A percentile compares a stretch with the other conserved stretches of the same genome.
Evolutionary conservation across 2,797 vertebrate species (phyloP).

Genomic region (Mormyrops attenuatus): DNA sequence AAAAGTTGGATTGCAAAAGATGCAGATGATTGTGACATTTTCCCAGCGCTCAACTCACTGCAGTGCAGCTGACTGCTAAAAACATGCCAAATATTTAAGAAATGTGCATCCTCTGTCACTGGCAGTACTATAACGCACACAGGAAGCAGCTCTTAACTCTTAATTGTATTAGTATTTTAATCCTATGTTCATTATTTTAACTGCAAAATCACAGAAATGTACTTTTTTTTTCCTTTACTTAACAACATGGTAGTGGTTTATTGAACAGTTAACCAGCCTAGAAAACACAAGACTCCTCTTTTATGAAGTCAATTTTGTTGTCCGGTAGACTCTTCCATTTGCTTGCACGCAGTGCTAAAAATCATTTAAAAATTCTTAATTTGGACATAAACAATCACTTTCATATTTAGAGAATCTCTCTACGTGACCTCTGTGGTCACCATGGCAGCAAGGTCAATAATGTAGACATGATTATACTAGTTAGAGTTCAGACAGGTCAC

Average conservation of each 20-base stretch:
- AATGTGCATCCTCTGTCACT: background rate
- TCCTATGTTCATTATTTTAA: background rate
- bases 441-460: slow-evolving; percentile 63
- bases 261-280: background rate
- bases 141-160: background rate
- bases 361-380: slow-evolving; percentile 2
- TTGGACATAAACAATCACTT: slow-evolving; percentile 12
- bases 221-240: background rate
- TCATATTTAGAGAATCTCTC: slow-evolving; percentile 27
- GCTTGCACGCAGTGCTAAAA: background rate
- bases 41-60: background rate
- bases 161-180: background rate
- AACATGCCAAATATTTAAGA: background rate
- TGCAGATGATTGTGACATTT: background rate
- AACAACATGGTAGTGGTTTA: background rate
- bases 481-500: slow-evolving; percentile 79
- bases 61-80: background rate
- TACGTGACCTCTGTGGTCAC: slow-evolving; percentile 38
- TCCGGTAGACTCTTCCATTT: background rate
- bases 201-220: background rate
- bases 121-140: background rate
- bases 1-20: background rate
- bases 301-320: background rate
- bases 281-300: background rate
- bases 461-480: slow-evolving; percentile 73